Percentiles rank a stretch among this genome's conserved stretches.
Evolutionary conservation across 2,797 vertebrate genomes (phyloP).

Genomic region (Halcyon chelicuti): DNA sequence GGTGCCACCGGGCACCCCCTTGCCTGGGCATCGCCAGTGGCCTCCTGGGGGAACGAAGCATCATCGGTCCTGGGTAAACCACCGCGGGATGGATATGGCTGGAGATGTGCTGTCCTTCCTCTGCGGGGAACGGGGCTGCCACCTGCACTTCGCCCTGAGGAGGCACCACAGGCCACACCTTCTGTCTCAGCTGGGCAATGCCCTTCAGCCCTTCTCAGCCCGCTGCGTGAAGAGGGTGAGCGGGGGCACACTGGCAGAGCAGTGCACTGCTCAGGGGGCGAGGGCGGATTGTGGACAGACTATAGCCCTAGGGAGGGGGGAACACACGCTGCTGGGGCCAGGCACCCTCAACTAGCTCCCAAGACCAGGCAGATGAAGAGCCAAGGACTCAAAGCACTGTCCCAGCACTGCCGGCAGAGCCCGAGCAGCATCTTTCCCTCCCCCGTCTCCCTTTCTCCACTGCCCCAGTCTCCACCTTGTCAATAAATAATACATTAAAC

Average conservation of each 20-base stretch:
- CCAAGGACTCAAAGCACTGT: background rate
- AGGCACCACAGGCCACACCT: fast-evolving
- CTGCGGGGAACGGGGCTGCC: background rate
- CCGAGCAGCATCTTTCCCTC: background rate
- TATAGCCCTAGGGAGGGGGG: background rate
- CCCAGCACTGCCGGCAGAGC: background rate
- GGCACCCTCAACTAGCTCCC: background rate
- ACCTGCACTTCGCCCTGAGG: background rate
- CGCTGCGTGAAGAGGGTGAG: fast-evolving
- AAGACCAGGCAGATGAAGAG: background rate
- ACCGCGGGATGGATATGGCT: fast-evolving
- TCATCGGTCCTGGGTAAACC: fast-evolving
- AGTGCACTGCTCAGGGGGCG: fast-evolving
- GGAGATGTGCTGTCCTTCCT: fast-evolving
- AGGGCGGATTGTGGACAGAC: background rate
- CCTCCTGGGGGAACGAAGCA: background rate
- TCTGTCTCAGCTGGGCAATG: fast-evolving
- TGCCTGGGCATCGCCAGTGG: fast-evolving
- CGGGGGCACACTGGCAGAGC: fast-evolving
- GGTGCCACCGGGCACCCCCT: background rate
- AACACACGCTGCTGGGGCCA: background rate
- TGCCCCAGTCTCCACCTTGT: background rate
- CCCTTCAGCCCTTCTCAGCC: background rate
- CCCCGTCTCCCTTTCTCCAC: background rate
- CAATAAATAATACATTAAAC: conserved; percentile 53